Evolutionary conservation across 2,113 vertebrate genomes (phyloP).

Genomic region (Sinosuthora webbiana): DNA sequence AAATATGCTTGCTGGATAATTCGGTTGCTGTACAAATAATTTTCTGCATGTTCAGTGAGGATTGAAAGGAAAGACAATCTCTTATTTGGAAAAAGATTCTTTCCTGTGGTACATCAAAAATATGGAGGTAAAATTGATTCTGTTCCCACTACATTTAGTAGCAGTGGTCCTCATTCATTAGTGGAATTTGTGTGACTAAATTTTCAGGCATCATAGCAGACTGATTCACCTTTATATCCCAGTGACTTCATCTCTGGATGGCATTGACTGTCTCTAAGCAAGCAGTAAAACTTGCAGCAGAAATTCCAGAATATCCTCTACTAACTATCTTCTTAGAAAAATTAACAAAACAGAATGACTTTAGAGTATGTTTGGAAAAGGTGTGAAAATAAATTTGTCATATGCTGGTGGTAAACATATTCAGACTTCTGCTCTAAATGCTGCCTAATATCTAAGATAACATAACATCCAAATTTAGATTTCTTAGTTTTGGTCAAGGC

Average conservation of each 20-base stretch:
- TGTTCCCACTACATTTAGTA: not conserved
- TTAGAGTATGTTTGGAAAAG: not conserved
- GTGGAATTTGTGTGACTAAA: not conserved
- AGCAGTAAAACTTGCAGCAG: not conserved
- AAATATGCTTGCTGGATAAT: not conserved
- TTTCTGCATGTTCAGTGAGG: not conserved
- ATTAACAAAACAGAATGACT: fast-evolving
- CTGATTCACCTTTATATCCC: not conserved
- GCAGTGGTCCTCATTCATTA: not conserved
- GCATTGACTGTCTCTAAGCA: not conserved
- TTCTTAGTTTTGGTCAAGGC: not conserved
- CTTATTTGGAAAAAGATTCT: not conserved
- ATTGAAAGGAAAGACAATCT: not conserved
- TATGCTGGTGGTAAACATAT: not conserved
- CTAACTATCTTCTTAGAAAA: not conserved
- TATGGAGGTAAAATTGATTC: not conserved
- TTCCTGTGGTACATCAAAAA: not conserved
- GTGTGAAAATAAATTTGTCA: not conserved
- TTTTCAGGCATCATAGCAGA: not conserved
- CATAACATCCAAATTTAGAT: not conserved
- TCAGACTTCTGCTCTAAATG: not conserved
- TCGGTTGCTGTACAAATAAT: not conserved
- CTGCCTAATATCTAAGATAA: not conserved
- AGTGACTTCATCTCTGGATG: not conserved
- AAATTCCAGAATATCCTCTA: not conserved